phyloP scores from a whole-genome alignment of 2,797 vertebrate genomes.

The Karalla daura region DNA sequence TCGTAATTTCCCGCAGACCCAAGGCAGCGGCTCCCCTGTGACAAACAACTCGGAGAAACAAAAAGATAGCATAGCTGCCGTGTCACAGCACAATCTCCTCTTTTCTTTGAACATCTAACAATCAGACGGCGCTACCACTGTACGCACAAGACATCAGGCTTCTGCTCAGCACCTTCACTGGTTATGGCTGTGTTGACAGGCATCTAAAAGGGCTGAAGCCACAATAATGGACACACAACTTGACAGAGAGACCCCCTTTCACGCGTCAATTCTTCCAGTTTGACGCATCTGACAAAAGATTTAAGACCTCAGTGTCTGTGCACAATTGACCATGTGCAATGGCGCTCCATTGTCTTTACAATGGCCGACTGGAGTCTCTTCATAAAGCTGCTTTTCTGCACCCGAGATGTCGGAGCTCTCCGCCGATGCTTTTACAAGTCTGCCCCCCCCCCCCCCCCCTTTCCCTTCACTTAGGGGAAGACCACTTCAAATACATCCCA shows the following conservation, averaged over 20 bases:
- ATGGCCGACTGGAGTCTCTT: constrained; percentile 17
- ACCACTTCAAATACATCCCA: constrained; percentile 51
- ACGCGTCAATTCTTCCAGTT: background rate
- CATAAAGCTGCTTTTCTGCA: constrained; percentile 30
- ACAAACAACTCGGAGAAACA: no score
- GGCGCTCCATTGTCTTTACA: background rate
- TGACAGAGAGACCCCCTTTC: background rate
- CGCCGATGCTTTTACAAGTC: constrained; percentile 19
- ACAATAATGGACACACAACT: background rate
- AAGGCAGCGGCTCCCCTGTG: background rate
- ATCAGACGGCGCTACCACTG: no score
- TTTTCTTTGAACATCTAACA: no score
- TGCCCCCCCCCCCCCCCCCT: constrained; percentile 47
- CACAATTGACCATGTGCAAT: background rate
- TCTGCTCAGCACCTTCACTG: background rate
- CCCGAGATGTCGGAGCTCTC: constrained; percentile 19
- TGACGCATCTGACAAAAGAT: background rate
- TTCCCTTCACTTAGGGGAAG: constrained; percentile 5
- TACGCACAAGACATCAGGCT: background rate
- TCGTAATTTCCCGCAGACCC: background rate
- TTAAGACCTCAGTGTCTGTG: background rate
- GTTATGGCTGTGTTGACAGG: background rate
- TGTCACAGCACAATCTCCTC: no score
- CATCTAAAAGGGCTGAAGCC: background rate
- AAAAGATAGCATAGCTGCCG: no score